Conservation (phyloP, 2,797 vertebrate genomes). For the Halcyon chelicuti region DNA sequence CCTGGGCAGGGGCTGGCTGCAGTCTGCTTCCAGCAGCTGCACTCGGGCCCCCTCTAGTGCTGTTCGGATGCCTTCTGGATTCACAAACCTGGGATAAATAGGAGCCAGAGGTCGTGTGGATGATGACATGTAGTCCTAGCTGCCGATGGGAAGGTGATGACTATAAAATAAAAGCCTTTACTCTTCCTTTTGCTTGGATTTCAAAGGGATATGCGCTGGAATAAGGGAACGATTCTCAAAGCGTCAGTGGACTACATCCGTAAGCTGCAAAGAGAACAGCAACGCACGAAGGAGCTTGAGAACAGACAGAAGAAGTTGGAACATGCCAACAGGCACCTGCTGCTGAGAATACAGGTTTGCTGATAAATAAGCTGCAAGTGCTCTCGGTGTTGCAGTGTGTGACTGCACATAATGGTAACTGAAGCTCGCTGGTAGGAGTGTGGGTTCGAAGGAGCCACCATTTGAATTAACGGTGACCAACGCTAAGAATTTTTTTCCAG, state of each 20-base stretch:
- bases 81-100: not conserved
- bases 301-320: slow-evolving; percentile 95
- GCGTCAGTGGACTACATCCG: slow-evolving; percentile 97
- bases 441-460: accelerated
- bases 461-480: not conserved
- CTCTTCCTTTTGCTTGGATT: not conserved
- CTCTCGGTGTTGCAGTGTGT: not conserved
- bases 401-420: not conserved
- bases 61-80: not conserved
- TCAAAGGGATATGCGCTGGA: slow-evolving; percentile 97
- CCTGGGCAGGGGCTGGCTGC: not conserved
- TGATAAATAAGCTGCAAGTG: not conserved
- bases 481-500: not conserved
- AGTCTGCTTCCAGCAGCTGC: not conserved
- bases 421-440: not conserved
- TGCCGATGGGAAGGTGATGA: not conserved
- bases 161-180: not conserved
- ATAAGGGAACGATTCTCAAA: slow-evolving; percentile 98
- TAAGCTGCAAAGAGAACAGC: slow-evolving; percentile 94
- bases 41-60: slow-evolving; percentile 47
- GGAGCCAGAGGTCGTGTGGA: accelerated
- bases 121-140: not conserved
- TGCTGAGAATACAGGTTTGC: slow-evolving; percentile 95
- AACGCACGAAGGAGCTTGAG: slow-evolving; percentile 94
- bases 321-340: slow-evolving; percentile 92